phyloP scores from a whole-genome alignment of 2,113 vertebrate genomes.

The Cathartes aura region DNA sequence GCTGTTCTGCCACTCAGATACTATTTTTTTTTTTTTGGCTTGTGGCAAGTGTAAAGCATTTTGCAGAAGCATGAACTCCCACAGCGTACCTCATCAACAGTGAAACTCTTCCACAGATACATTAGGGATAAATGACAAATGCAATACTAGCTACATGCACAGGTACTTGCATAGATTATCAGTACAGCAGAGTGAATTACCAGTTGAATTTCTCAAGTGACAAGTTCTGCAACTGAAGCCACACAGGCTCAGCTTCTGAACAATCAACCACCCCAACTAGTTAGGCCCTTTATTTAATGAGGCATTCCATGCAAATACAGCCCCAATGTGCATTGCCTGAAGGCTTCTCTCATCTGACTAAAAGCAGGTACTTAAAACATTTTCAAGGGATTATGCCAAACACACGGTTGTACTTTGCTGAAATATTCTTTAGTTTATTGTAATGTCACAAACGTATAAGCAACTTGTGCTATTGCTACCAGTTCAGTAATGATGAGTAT shows the following conservation, averaged over 20 bases:
- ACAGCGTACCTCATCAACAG: not conserved
- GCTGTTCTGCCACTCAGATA: not conserved
- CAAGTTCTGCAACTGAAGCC: not conserved
- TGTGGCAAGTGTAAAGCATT: not conserved
- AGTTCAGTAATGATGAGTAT: not conserved
- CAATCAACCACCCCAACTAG: not conserved
- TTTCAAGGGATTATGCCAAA: not conserved
- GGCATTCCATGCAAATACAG: not conserved
- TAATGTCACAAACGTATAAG: not conserved
- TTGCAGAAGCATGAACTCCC: not conserved
- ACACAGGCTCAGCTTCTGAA: not conserved
- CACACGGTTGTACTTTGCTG: fast-evolving
- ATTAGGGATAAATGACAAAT: not conserved
- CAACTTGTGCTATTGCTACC: not conserved
- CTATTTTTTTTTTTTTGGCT: not conserved
- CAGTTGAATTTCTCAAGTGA: not conserved
- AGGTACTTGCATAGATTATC: not conserved
- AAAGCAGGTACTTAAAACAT: not conserved
- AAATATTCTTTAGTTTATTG: not conserved
- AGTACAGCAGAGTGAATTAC: not conserved
- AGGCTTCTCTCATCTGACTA: not conserved
- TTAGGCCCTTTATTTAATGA: not conserved
- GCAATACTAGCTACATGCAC: not conserved
- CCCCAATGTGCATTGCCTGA: not conserved
- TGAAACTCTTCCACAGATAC: not conserved